A percentile compares a stretch with the other conserved stretches of the same genome.
Evolutionary conservation across 2,888 invertebrate species (phyloP).

Genomic region (Chalcis sispes): DNA sequence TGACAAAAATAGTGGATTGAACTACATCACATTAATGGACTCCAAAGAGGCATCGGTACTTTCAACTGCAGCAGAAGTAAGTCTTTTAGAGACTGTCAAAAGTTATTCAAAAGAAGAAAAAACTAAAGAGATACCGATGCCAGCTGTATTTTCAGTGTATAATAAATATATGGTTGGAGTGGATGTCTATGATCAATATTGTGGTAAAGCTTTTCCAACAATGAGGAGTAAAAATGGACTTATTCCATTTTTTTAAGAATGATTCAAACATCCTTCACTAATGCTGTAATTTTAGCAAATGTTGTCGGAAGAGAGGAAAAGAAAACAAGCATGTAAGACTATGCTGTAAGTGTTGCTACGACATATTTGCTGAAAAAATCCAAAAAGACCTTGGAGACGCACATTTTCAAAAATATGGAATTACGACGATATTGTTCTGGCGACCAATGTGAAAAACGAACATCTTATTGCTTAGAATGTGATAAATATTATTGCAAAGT

Average conservation of each 20-base stretch:
- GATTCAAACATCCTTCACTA: constrained; percentile 26
- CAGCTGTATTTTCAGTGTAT: constrained; percentile 27
- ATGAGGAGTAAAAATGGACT: constrained; percentile 38
- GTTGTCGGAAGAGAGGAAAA: not conserved
- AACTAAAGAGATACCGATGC: constrained; percentile 27
- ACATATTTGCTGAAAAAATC: constrained; percentile 22
- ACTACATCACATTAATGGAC: constrained; percentile 30
- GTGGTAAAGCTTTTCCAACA: constrained; percentile 19
- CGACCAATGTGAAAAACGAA: constrained; percentile 21
- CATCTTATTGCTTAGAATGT: constrained; percentile 25
- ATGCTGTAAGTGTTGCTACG: constrained; percentile 18
- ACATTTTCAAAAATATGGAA: constrained; percentile 12
- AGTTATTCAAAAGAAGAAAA: constrained; percentile 28
- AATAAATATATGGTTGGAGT: constrained; percentile 44
- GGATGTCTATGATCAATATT: constrained; percentile 31
- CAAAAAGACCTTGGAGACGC: constrained; percentile 12
- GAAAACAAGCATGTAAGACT: constrained; percentile 32
- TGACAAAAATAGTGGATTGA: constrained; percentile 37
- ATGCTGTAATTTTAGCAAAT: constrained; percentile 32
- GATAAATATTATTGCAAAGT: constrained; percentile 25
- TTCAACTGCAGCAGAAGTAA: constrained; percentile 42
- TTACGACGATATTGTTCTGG: constrained; percentile 21
- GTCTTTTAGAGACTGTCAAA: constrained; percentile 22
- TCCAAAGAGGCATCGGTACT: too few species aligned
- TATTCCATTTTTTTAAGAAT: constrained; percentile 21